Base-by-base conservation (phyloP, 2,113 vertebrate genomes). In the Orycteropus afer region DNA sequence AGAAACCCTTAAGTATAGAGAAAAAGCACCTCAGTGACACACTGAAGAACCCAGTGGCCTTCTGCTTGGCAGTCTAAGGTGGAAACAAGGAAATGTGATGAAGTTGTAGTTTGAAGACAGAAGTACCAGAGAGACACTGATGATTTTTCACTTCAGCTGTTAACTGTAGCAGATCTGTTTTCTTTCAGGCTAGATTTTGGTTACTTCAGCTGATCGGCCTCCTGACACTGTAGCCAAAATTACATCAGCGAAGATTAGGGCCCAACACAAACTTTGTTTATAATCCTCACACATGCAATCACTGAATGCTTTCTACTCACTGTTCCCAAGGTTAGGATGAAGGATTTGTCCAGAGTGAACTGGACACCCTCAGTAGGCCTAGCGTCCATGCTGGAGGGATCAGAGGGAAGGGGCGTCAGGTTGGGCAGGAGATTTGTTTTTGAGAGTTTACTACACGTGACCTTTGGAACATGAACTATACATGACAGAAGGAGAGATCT, bases 231-330 rank as follows among this genome's bases (percentile, higher is more conserved):
- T 6, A 87, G 93, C 86, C 97, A 97, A 98, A 84, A 89, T 96
- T 87, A 94, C 82, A 95, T 94, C 92, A 97, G 11, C 1, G 91
- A 97, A 97, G 91, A 97, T 96, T 90, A 96, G 96, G 97, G 88
- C 86, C 96, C 96, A 98, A 95, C 96, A 98, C 92, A 95, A 96
- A 96, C 94, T 96, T 5, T 84, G 93, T 93, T 96, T 90, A 95
- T 95, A 98, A 42, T 95, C 95, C 96, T 97, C 82, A 96, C 97
- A 97, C 83, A 95, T 96, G 96, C 97, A 89, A 96, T 98, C 97
- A 98, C 86, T 87, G 92, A 90, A 92, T 63, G 59, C 51, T 83
- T 97, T 96, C 90, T 45, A 90, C 15, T 79, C 57, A 89, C 92
- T 93, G 93, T 67, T 91, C 49, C 83, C 76, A 80, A 77, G 49